These are phyloP conservation scores for Physeter macrocephalus DNA, from an alignment of 2,113 vertebrate species.

Conservation along the genomic window DNA sequence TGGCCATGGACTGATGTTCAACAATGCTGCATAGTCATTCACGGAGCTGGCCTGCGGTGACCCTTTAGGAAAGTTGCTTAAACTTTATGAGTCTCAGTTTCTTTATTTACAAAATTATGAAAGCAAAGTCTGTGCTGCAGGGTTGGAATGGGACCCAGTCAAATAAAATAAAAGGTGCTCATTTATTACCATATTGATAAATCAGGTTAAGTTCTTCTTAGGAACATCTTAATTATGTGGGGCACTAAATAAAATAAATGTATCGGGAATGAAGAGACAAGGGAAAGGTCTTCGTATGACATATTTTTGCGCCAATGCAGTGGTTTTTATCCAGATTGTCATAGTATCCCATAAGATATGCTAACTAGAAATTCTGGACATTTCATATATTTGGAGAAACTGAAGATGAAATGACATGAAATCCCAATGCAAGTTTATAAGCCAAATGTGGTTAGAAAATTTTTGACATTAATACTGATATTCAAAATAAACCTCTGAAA, in stretches of 20 bases:
- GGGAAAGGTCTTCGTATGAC: not conserved
- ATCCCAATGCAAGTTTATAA: not conserved
- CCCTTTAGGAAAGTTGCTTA: not conserved
- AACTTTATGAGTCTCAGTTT: not conserved
- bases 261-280: not conserved
- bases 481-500: constrained; percentile 21
- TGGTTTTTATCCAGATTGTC: not conserved
- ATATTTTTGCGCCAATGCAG: not conserved
- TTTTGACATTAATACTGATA: not conserved
- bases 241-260: not conserved
- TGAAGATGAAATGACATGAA: constrained; percentile 9
- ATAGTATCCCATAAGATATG: not conserved
- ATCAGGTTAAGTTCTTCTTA: not conserved
- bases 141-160: not conserved
- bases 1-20: not conserved
- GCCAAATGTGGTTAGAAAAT: not conserved
- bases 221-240: not conserved
- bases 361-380: not conserved
- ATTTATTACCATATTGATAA: not conserved
- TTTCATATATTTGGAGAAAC: constrained; percentile 27
- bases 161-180: not conserved
- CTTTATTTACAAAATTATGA: not conserved
- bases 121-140: not conserved
- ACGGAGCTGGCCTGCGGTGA: rapidly evolving
- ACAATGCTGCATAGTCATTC: not conserved